phyloP scores from a whole-genome alignment of 2,113 vertebrate species.

The Aegypius monachus region DNA sequence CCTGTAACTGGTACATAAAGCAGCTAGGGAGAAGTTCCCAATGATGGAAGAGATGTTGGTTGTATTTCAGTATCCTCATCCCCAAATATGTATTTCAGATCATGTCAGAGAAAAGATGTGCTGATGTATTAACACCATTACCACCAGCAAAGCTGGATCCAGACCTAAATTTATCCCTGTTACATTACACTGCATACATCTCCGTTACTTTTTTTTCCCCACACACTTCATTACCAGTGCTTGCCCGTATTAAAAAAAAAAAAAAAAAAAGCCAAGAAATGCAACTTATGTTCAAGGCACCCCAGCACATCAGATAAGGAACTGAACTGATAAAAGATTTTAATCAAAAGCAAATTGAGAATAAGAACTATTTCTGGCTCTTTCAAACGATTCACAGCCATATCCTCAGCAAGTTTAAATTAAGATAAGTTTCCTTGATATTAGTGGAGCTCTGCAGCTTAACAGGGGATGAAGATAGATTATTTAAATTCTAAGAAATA shows the following conservation, averaged over 20 bases:
- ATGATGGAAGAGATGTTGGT: not conserved
- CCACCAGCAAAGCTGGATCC: not conserved
- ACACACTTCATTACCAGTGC: not conserved
- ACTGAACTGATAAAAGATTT: not conserved
- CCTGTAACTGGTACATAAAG: not conserved
- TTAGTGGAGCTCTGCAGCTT: not conserved
- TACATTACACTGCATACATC: not conserved
- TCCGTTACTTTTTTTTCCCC: not conserved
- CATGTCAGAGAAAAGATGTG: not conserved
- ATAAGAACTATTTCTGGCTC: not conserved
- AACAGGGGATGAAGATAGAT: not conserved
- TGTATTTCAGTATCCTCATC: not conserved
- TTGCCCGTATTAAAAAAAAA: not conserved
- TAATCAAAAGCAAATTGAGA: not conserved
- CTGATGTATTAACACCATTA: not conserved
- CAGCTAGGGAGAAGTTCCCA: not conserved
- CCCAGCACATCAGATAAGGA: not conserved
- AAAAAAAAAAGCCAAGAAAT: not conserved
- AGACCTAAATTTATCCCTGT: not conserved
- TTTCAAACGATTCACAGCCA: not conserved
- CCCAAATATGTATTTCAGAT: not conserved
- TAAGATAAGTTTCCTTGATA: not conserved
- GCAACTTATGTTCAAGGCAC: not conserved
- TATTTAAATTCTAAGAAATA: not conserved
- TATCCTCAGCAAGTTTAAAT: not conserved